Base-by-base conservation (phyloP, 1,140 invertebrate genomes). In the Drosophila repletoides region DNA sequence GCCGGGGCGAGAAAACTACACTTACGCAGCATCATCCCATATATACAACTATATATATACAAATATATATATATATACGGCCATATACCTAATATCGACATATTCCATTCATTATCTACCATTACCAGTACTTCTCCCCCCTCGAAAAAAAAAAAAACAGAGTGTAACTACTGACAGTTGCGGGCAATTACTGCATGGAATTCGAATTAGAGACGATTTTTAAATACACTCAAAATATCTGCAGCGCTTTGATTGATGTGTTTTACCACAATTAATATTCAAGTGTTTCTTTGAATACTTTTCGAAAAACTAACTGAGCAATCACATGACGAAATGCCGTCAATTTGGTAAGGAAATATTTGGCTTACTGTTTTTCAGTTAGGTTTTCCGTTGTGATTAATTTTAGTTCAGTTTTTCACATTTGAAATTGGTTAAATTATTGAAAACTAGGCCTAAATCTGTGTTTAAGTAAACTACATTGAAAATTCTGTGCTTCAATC, bases 1-100 rank as follows among this genome's bases (percentile, higher is more conserved):
- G 59, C 10, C 34, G 46, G 34, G 67, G 70, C 60, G 79, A 86
- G 79, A 81, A 74, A 84, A 86, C 79, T 84, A 84, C 80, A 86
- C 79, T 86, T 84, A 83, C 77, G 77, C 77, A 56, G 67, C 45
- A 31, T 41, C 40, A 17, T 22, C 24, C 40, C 40, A 12, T 10
- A 6, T 1, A 41, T 17, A n/a, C 10, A 36, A 9, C 31, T 4
- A 38, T 22, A 29, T 7, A 28, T 12, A 28, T 7, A 33, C 0
- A 14, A 14, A 5, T 38, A 4, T 2, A 52, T 6, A 7, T 10
- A 38, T 36, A 17, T 12, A 36, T 34, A 17, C 24, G 14, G 10
- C 14, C 43, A 49, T 21, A 22, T 22, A 38, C 22, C 19, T 29
- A 43, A 43, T 43, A 40, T 61, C 33, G 49, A 55, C 49, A 46